Conservation (phyloP, 2,888 invertebrate species). For the Maniola hyperantus region DNA sequence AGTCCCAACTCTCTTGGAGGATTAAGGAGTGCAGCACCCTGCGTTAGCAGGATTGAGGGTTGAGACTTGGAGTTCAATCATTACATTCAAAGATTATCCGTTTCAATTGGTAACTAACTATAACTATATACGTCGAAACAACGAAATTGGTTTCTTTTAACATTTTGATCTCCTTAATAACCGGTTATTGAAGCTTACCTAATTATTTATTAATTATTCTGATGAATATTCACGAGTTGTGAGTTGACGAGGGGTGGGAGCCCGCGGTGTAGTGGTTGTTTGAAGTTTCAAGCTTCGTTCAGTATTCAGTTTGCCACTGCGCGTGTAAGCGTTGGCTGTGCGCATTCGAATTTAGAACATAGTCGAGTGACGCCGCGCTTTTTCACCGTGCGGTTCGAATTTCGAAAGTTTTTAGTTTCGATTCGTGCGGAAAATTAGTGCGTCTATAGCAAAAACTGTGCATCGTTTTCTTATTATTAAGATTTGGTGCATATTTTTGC, state of each 20-base stretch:
- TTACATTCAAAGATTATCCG: too few species aligned
- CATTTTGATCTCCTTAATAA: neutral
- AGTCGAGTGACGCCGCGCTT: constrained; percentile 56
- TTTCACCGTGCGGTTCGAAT: constrained; percentile 47
- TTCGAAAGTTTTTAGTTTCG: constrained; percentile 41
- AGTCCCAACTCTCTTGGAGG: too few species aligned
- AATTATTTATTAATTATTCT: neutral
- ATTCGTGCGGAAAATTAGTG: constrained; percentile 52
- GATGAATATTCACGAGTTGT: neutral
- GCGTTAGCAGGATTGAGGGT: too few species aligned
- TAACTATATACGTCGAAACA: neutral
- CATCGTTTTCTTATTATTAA: constrained; percentile 40
- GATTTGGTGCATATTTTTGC: constrained; percentile 41
- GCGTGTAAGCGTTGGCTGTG: constrained; percentile 63
- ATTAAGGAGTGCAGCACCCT: too few species aligned
- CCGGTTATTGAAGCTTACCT: too few species aligned
- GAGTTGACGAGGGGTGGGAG: constrained; percentile 1
- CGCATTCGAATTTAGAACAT: constrained; percentile 51
- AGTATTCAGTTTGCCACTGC: constrained; percentile 62
- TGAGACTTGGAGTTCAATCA: too few species aligned
- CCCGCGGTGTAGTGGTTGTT: constrained; percentile 16
- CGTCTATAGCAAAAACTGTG: constrained; percentile 46
- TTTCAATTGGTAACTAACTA: too few species aligned
- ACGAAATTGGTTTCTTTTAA: neutral
- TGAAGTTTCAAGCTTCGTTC: constrained; percentile 11